Evolutionary conservation across 2,888 invertebrate species (phyloP), one percentile per base, ranked within the genome.

Genomic region (Protodeltote pygarga): DNA sequence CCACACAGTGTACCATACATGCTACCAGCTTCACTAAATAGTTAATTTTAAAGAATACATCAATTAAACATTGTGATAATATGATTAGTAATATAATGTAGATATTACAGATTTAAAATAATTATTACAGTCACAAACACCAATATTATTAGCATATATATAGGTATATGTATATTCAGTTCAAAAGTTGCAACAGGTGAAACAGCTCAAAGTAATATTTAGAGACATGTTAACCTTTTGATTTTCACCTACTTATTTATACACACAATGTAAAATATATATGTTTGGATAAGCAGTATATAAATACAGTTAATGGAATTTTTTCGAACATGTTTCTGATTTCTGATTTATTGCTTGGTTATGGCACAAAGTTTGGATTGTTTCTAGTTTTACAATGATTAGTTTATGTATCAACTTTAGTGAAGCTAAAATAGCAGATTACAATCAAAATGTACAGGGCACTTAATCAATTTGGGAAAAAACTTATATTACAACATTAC

Each of bases 381-480:
- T 21, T 40, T 25, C 35, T 33, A 35, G 14, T 33, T 39, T 34
- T 38, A 61, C 41, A 61, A 20, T 37, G 14, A 58, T 61, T 54
- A 17, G 24, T 25, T 41, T 34, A 40, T 39, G 23, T 41, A 37
- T 37, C 16, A 60, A 50, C 39, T 62, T 67, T 66, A 76, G 76
- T 77, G 75, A 81, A 80, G 78, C 81, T 67, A 61, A 67, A 65
- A 62, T 66, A 73, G 73, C 71, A 76, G 21, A 58, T 62, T 53
- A 59, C 32, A 68, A 40, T 34, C 38, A 58, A 53, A 60, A 49
- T 51, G 46, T 51, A 66, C 54, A 64, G 33, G 24, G 59, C 39
- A 44, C 55, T 47, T 42, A 61, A 49, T 57, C 13, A 50, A 66
- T 63, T 63, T 65, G 39, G 32, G 45, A 16, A 47, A 38, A 37